Evolutionary conservation across 1,140 invertebrate species (phyloP), one percentile per base, ranked within the genome.

Genomic region (Choristoneura fumiferana): DNA sequence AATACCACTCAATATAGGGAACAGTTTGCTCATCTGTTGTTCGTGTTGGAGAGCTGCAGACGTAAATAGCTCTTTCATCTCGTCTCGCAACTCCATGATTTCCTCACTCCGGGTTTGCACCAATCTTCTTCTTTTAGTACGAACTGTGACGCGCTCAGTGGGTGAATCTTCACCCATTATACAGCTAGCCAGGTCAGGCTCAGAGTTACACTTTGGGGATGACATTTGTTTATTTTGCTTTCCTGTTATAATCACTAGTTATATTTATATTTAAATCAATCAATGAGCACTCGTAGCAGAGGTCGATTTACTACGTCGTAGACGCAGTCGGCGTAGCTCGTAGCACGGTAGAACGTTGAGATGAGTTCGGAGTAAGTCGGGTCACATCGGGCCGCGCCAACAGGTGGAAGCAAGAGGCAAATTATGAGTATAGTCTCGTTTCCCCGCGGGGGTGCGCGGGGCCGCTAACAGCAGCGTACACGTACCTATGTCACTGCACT

Each of bases 81-180:
- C 45, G 1, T 33, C 45, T 5, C 18, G 13, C 1, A 52, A 3
- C n/a, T 52, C 17, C 1, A 8, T 3, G 1, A 22, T n/a, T 17
- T 52, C 22, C 18, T 17, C 45, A n/a, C 45, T 52, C 18, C 13
- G 1, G 1, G 45, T 29, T 1, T 6, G 13, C 10, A 29, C 13
- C 2, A 52, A 9, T 52, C 45, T 29, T 33, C 29, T 52, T 33
- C 45, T 22, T 52, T 52, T 52, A 8, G 6, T n/a, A n/a, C 45
- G 13, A 4, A 29, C 1, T n/a, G 15, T 17, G 1, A 52, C 45
- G n/a, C n/a, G n/a, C 5, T 45, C 10, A 10, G 4, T 39, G 8
- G 4, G 18, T 15, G 17, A 1, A 8, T 2, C 9, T 14, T 14
- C 6, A n/a, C 15, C 39, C 12, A 10, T n/a, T 9, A 10, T 37